Base-by-base conservation (phyloP, 2,113 vertebrate genomes). In the Choloepus hoffmanni region DNA sequence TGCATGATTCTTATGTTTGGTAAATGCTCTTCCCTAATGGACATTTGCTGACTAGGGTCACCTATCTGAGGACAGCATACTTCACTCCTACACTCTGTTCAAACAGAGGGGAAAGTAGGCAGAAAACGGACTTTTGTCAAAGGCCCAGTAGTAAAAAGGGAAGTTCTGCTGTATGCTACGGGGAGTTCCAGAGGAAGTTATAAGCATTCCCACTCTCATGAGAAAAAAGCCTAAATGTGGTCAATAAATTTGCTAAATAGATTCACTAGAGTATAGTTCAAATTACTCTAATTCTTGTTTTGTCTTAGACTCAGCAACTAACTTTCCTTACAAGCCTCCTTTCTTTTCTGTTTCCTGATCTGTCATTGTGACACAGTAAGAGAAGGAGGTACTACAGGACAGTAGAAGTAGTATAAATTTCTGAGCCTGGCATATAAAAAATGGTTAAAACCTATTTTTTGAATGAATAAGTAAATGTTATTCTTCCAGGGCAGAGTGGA, bases 121-220 rank as follows among this genome's bases (percentile, higher is more conserved):
- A 94, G 84, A 88, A 94, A 73, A 81, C 23, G 40, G 14, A 19
- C 50, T 73, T 94, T 88, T 95, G 53, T 77, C 79, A 82, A 95
- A 95, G 90, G 67, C 78, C 53, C 13, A 48, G 45, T 30, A 60
- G 19, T 30, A 7, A 74, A 92, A 40, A 77, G 95, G 90, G 95
- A 74, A 97, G 92, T 97, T 97, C 81, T 97, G 84, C 85, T 88
- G n/a, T 92, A 33, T 68, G 67, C 68, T 85, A 10, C 18, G 97
- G 97, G 96, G 92, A 97, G 48, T 97, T 97, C 96, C 97, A 97
- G 90, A 96, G 96, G 97, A 97, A 97, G 97, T 95, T 53, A 78
- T 12, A 88, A 67, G 30, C n/a, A 0, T 77, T 55, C 78, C 26
- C 10, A 77, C 67, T 89, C 82, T 94, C 92, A 85, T 24, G 85